phyloP scores from a whole-genome alignment of 2,113 vertebrate genomes.

The Chunga burmeisteri region DNA sequence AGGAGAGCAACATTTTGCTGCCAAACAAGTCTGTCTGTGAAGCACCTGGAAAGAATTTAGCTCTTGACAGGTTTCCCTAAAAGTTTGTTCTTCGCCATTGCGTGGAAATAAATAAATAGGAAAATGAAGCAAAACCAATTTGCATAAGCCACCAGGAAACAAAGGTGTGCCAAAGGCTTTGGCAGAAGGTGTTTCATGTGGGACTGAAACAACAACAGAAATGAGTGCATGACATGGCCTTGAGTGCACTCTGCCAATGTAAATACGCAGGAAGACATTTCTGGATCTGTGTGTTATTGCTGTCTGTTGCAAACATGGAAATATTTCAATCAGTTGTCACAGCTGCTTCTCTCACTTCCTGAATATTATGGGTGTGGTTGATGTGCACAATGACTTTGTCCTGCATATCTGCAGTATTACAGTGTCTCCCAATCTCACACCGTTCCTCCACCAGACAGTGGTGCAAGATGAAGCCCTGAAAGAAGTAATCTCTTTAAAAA shows the following conservation, averaged over 20 bases:
- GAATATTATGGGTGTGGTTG: not conserved
- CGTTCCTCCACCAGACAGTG: not conserved
- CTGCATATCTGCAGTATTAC: not conserved
- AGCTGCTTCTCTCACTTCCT: not conserved
- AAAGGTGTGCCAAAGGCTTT: constrained; percentile 8
- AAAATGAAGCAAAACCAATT: not conserved
- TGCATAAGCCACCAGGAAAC: constrained; percentile 12
- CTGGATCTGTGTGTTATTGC: not conserved
- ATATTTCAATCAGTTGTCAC: not conserved
- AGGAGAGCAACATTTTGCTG: not conserved
- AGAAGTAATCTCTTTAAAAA: not conserved
- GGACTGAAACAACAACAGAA: constrained; percentile 10
- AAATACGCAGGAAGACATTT: not conserved
- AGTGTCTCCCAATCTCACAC: not conserved
- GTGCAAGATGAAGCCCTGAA: not conserved
- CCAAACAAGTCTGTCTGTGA: not conserved
- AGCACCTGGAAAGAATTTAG: not conserved
- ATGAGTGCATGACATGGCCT: not conserved
- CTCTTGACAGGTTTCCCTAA: not conserved
- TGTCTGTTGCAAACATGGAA: constrained; percentile 24
- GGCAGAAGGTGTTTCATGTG: not conserved
- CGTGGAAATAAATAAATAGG: not conserved
- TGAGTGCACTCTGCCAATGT: not conserved
- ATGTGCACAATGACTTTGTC: not conserved
- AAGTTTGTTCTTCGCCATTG: not conserved